These are phyloP conservation scores for Sturmia bella DNA, from an alignment of 2,888 invertebrate species.

Conservation along the genomic window DNA sequence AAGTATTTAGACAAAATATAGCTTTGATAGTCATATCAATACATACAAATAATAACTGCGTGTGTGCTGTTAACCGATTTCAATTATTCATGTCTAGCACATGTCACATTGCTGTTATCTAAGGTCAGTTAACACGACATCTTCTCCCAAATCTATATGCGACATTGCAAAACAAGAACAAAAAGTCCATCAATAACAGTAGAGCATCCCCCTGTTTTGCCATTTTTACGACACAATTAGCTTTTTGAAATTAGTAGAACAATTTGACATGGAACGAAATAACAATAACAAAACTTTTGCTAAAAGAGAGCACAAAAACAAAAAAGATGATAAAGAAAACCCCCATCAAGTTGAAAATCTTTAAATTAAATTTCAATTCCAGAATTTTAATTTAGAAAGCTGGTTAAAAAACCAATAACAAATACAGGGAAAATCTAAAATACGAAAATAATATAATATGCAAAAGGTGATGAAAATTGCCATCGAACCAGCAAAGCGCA, in stretches of 20 bases:
- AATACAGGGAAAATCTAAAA: conserved; percentile 10
- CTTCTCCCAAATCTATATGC: conserved; percentile 42
- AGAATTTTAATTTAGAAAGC: conserved; percentile 22
- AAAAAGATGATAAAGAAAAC: conserved; percentile 3
- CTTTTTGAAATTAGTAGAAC: conserved; percentile 54
- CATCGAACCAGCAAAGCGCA: conserved; percentile 1
- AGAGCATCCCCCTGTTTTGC: neutral
- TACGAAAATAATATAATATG: neutral
- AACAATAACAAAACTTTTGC: conserved; percentile 40
- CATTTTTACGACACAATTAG: conserved; percentile 23
- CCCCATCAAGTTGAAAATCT: conserved; percentile 56
- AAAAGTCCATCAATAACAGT: conserved; percentile 6
- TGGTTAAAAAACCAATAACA: conserved; percentile 12
- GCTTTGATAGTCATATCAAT: too few species aligned
- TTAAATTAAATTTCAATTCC: conserved; percentile 32
- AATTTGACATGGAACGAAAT: conserved; percentile 31
- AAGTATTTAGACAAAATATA: neutral
- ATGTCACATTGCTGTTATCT: conserved; percentile 68
- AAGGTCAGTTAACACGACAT: conserved; percentile 67
- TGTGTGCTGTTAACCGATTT: conserved; percentile 42
- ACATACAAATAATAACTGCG: neutral
- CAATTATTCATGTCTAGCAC: conserved; percentile 68
- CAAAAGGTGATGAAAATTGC: neutral
- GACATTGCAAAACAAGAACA: neutral
- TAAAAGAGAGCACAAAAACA: conserved; percentile 35